Conservation (phyloP, 1,140 invertebrate genomes). For the Hyposmocoma kahamanoa region DNA sequence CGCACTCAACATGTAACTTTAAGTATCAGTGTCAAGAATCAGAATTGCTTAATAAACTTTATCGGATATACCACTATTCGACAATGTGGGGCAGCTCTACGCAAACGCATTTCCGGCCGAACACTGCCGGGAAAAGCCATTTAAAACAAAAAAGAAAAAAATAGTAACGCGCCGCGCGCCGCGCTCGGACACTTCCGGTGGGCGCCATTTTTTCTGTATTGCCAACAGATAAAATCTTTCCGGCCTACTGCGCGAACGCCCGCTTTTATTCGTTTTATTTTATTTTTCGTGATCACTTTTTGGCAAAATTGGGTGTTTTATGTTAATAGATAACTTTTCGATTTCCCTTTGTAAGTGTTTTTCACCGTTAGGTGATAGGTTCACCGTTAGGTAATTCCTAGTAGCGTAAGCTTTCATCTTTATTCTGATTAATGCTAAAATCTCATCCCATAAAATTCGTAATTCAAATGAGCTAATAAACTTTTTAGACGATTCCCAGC, state of each 20-base stretch:
- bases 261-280: constrained; percentile 60
- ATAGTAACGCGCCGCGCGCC: constrained; percentile 69
- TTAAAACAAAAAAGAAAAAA: constrained; percentile 73
- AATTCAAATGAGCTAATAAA: neutral
- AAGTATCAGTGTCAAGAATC: constrained; percentile 34
- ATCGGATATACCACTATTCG: constrained; percentile 43
- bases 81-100: constrained; percentile 53
- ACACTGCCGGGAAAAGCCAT: constrained; percentile 71
- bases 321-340: constrained; percentile 5
- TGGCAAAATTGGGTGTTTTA: constrained; percentile 43
- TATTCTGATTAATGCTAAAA: too few species aligned
- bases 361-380: too few species aligned
- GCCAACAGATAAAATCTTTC: constrained; percentile 74
- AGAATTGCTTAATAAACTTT: constrained; percentile 47
- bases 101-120: constrained; percentile 72
- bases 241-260: constrained; percentile 67
- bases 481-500: neutral
- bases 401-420: too few species aligned
- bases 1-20: constrained; percentile 35
- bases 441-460: neutral
- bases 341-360: too few species aligned
- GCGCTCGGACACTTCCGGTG: constrained; percentile 71
- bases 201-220: constrained; percentile 74
- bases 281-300: constrained; percentile 46
- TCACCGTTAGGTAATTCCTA: too few species aligned